Evolutionary conservation across 2,888 invertebrate species (phyloP), one percentile per base, ranked within the genome.

Genomic region (Melieria omissa): DNA sequence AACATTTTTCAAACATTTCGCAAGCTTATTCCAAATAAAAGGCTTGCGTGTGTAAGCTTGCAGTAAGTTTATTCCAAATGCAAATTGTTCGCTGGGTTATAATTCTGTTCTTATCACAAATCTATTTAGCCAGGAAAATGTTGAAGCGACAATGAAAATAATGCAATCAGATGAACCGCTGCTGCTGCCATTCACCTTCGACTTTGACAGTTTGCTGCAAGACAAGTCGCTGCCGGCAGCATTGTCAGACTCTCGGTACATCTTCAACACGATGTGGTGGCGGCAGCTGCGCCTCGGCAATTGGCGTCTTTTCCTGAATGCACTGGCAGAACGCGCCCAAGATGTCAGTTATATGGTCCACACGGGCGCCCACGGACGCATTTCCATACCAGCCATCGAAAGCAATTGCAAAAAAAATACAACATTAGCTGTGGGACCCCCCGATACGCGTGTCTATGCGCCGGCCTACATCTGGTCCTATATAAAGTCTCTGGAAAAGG

Each of bases 391-490:
- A n/a, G n/a, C n/a, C n/a, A n/a, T n/a, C n/a, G n/a, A n/a, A n/a
- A n/a, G n/a, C n/a, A n/a, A n/a, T n/a, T n/a, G n/a, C n/a, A n/a
- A n/a, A n/a, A n/a, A n/a, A n/a, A n/a, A n/a, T n/a, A n/a, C n/a
- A n/a, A n/a, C n/a, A n/a, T n/a, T n/a, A n/a, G n/a, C n/a, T n/a
- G n/a, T n/a, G n/a, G n/a, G n/a, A n/a, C n/a, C n/a, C n/a, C n/a
- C n/a, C n/a, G n/a, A n/a, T n/a, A n/a, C n/a, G n/a, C n/a, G n/a
- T n/a, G n/a, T n/a, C n/a, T n/a, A n/a, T n/a, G 44, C 73, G n/a
- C 76, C 76, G 4, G 61, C 47, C 4, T 76, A 73, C 54, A 63
- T 76, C 4, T 76, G 77, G 76, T 46, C 73, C 16, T 77, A 76
- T 54, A 60, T 77, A 54, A 70, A 67, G 8, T 45, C 74, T 1